phyloP scores from a whole-genome alignment of 2,797 vertebrate species.

The Emys orbicularis region DNA sequence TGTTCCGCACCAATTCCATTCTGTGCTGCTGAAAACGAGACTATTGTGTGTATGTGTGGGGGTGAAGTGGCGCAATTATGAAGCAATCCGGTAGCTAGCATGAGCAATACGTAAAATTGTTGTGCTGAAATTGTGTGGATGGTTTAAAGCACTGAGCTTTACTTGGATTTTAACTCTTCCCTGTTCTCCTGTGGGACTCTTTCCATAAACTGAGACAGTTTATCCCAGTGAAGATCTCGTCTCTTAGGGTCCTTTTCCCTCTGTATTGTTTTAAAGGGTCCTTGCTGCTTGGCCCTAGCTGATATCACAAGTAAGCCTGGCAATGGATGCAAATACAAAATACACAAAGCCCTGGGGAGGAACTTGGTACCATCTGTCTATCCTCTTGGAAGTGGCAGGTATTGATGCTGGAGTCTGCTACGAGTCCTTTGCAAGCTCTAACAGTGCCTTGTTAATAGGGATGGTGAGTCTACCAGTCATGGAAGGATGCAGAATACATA shows the following conservation, averaged over 20 bases:
- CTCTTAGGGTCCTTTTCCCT: not conserved
- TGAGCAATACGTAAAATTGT: not conserved
- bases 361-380: not conserved
- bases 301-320: not conserved
- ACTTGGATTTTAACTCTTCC: not conserved
- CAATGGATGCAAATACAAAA: not conserved
- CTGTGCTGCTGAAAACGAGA: not conserved
- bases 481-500: not conserved
- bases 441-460: not conserved
- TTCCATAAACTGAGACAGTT: not conserved
- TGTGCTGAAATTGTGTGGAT: not conserved
- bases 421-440: not conserved
- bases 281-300: not conserved
- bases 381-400: not conserved
- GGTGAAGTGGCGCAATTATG: not conserved
- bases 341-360: not conserved
- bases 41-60: not conserved
- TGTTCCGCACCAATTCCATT: not conserved
- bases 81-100: accelerated
- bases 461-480: not conserved
- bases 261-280: not conserved
- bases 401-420: not conserved
- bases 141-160: not conserved
- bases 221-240: not conserved
- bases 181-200: not conserved